These are phyloP conservation scores for Atrina japonica DNA, from an alignment of 2,888 invertebrate genomes.

Conservation along the genomic window DNA sequence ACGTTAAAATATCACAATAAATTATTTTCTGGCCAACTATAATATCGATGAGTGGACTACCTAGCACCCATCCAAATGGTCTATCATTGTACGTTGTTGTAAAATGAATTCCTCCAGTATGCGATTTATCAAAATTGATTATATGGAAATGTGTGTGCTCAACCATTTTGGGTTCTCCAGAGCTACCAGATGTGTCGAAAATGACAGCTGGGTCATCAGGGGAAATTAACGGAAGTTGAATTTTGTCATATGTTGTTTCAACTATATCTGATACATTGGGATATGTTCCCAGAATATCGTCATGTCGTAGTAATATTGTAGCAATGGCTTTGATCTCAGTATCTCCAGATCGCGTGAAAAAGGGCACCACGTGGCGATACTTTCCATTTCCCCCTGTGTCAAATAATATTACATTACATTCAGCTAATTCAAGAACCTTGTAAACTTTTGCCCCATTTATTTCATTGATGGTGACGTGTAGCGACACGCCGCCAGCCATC, in stretches of 20 bases:
- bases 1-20: constrained; percentile 17
- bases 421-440: background rate
- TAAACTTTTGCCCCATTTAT: background rate
- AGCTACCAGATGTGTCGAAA: constrained; percentile 35
- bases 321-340: no score
- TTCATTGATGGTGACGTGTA: constrained; percentile 1
- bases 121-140: background rate
- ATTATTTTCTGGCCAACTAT: constrained; percentile 6
- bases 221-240: constrained; percentile 2
- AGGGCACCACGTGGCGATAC: background rate
- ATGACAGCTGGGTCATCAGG: constrained; percentile 25
- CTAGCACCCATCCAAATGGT: constrained; percentile 29
- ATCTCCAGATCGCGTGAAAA: background rate
- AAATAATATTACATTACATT: background rate
- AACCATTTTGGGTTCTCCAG: constrained; percentile 35
- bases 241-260: no score
- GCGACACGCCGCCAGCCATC: constrained; percentile 5
- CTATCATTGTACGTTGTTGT: constrained; percentile 23
- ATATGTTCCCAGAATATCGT: no score
- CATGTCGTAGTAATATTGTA: no score
- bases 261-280: no score
- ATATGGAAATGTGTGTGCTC: constrained; percentile 21
- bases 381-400: background rate
- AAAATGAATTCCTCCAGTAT: background rate
- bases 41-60: background rate